Evolutionary conservation across 2,113 vertebrate species (phyloP), one percentile per base, ranked within the genome.

Genomic region (Atrichornis clamosus): DNA sequence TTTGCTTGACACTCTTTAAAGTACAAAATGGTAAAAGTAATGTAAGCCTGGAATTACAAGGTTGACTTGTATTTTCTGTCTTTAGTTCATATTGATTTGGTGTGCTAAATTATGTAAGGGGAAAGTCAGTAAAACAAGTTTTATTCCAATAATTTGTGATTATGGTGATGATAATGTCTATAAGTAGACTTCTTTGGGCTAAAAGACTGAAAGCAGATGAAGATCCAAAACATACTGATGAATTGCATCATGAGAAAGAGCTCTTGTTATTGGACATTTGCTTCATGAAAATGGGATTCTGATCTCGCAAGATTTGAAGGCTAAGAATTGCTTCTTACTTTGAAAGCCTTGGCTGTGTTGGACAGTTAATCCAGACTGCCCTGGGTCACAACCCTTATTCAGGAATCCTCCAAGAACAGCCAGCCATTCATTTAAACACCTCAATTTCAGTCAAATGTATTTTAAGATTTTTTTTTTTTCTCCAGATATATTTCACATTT

Each of bases 31-130:
- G 16, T 72, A 47, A 72, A 50, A 68, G 27, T 10, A 72, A 42
- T 0, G 0, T 52, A 63, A 76, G 21, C 13, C 47, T 7, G 4
- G 73, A 87, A 78, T 70, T 22, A 53, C 2, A 5, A n/a, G 12
- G 4, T 33, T 73, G 11, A 47, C 13, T 59, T 68, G 12, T 68
- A 33, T 46, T 90, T 14, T 47, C 49, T 93, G 17, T 21, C 33
- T 3, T 72, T 18, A 3, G 16, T 68, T 90, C 21, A 5, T 18
- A 15, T 68, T 44, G 17, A 11, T 79, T 78, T 42, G 39, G 42
- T 76, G 44, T 86, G 46, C 39, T 67, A 13, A 75, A 55, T 32
- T 39, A 39, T 19, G 22, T 55, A 46, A 46, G 30, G 20, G 13
- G 15, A 65, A 78, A 60, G 49, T 47, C 49, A 60, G 7, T 52